phyloP scores from a whole-genome alignment of 2,888 invertebrate genomes.

The Monopis laevigella region DNA sequence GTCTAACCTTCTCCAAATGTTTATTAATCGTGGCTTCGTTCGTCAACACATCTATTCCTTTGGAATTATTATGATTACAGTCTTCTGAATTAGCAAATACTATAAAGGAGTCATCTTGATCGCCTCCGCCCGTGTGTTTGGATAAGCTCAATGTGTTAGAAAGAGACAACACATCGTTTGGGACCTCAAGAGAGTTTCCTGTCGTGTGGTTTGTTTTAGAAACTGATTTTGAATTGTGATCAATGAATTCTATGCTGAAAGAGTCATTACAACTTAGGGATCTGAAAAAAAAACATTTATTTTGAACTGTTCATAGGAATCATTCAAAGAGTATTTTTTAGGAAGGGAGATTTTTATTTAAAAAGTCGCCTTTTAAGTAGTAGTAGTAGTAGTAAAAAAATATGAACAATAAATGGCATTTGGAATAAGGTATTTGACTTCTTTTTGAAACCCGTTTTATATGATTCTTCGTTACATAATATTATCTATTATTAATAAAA shows the following conservation, averaged over 20 bases:
- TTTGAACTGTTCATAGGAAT: too few relatives aligned
- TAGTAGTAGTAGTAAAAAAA: too few relatives aligned
- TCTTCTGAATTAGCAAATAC: constrained; percentile 36
- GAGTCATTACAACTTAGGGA: constrained; percentile 59
- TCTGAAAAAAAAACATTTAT: too few relatives aligned
- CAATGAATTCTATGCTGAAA: constrained; percentile 52
- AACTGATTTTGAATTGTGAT: constrained; percentile 30
- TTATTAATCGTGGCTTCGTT: constrained; percentile 32
- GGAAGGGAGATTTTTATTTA: too few relatives aligned
- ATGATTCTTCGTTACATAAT: too few relatives aligned
- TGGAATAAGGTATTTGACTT: too few relatives aligned
- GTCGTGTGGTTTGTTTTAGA: constrained; percentile 5
- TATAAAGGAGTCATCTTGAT: constrained; percentile 44
- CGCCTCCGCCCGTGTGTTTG: constrained; percentile 20
- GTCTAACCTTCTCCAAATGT: constrained; percentile 39
- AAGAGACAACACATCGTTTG: constrained; percentile 13
- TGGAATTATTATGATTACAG: constrained; percentile 17
- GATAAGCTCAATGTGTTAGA: constrained; percentile 10
- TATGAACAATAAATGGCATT: too few relatives aligned
- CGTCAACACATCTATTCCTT: too few relatives aligned
- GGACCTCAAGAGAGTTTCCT: constrained; percentile 9
- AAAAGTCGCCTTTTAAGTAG: too few relatives aligned
- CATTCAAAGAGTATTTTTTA: too few relatives aligned
- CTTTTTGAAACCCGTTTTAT: too few relatives aligned
- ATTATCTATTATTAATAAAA: too few relatives aligned